phyloP scores from a whole-genome alignment of 2,888 invertebrate species.

The Trissoscelio sp. region DNA sequence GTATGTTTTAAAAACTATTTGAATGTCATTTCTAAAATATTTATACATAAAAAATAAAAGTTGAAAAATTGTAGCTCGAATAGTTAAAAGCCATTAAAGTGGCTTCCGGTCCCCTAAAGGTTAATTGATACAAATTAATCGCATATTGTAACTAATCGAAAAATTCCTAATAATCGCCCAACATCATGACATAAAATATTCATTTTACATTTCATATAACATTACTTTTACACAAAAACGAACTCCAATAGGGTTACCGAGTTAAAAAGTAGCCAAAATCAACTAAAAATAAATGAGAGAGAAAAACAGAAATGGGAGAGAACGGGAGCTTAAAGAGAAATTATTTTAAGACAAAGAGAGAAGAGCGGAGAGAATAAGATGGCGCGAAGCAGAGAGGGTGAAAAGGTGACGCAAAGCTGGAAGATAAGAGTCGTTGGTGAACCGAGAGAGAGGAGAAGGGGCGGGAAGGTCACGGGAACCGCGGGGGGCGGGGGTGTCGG shows the following conservation, averaged over 20 bases:
- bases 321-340: conserved; percentile 21
- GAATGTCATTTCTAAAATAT: too few relatives aligned
- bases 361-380: conserved; percentile 56
- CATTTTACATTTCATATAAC: too few relatives aligned
- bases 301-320: conserved; percentile 10
- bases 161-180: too few relatives aligned
- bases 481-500: conserved; percentile 67
- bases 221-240: too few relatives aligned
- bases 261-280: conserved; percentile 62
- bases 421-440: conserved; percentile 64
- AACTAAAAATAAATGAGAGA: conserved; percentile 62
- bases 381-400: conserved; percentile 61
- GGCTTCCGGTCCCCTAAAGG: too few relatives aligned
- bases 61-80: background rate
- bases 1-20: too few relatives aligned
- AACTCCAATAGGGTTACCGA: conserved; percentile 61
- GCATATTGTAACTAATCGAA: too few relatives aligned
- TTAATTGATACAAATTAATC: too few relatives aligned
- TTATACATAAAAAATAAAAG: background rate
- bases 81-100: too few relatives aligned
- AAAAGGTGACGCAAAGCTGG: conserved; percentile 63
- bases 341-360: conserved; percentile 49
- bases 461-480: conserved; percentile 54
- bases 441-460: conserved; percentile 52
- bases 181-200: too few relatives aligned